Evolutionary conservation across 2,888 invertebrate genomes (phyloP).

Genomic region (Poecilus cupreus): DNA sequence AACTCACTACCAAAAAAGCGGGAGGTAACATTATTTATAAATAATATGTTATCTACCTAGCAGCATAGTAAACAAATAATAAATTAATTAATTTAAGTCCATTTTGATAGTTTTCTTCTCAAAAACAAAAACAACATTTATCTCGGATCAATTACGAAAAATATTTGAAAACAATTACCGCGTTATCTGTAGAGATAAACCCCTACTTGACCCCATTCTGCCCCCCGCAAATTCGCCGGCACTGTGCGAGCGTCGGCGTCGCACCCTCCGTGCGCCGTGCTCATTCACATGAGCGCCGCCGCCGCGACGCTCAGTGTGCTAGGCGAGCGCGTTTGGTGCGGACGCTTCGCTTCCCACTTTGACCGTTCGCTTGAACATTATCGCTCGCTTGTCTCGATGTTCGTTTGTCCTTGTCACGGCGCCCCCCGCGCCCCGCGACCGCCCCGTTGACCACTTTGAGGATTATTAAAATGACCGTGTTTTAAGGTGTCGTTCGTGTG

Average conservation of each 20-base stretch:
- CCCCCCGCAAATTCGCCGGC: neutral
- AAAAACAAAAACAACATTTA: too few species aligned
- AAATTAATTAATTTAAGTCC: too few species aligned
- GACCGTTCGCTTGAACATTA: conserved; percentile 51
- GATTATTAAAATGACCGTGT: conserved; percentile 47
- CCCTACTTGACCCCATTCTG: neutral
- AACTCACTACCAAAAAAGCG: too few species aligned
- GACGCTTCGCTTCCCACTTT: conserved; percentile 19
- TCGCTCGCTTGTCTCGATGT: neutral
- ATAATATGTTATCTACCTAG: too few species aligned
- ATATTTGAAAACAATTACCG: too few species aligned
- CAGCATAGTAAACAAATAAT: too few species aligned
- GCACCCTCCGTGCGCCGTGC: conserved; percentile 40
- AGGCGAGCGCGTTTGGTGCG: neutral
- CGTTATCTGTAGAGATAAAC: neutral
- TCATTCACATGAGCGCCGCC: conserved; percentile 43
- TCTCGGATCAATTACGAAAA: too few species aligned
- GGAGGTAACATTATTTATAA: too few species aligned
- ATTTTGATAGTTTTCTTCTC: too few species aligned
- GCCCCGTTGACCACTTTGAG: conserved; percentile 43
- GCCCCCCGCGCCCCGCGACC: conserved; percentile 3
- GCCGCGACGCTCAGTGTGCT: conserved; percentile 35
- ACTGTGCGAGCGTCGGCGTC: conserved; percentile 22
- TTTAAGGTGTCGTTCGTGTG: conserved; percentile 46
- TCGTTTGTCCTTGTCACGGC: conserved; percentile 14